phyloP scores from a whole-genome alignment of 1,140 invertebrate species.

The Kradibia gibbosae region DNA sequence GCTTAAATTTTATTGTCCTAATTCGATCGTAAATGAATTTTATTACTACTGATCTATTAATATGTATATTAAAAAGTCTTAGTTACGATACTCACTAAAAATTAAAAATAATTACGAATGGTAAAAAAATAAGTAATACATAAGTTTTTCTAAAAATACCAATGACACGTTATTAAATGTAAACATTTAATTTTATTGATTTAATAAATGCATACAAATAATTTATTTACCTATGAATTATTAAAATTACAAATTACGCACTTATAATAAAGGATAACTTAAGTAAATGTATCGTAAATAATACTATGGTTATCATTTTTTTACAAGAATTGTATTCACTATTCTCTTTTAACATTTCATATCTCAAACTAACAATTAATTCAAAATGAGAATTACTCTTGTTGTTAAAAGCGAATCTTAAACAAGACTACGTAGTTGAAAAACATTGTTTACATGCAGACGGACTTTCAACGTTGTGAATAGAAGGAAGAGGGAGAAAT shows the following conservation, averaged over 20 bases:
- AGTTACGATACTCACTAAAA: background rate
- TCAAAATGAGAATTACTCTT: background rate
- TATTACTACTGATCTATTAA: background rate
- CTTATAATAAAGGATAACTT: background rate
- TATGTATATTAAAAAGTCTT: background rate
- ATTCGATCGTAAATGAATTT: background rate
- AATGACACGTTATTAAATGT: background rate
- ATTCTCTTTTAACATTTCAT: background rate
- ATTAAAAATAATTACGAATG: background rate
- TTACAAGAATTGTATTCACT: background rate
- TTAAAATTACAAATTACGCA: background rate
- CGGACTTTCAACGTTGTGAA: background rate
- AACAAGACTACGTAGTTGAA: background rate
- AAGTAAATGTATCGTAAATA: background rate
- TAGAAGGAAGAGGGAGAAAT: background rate
- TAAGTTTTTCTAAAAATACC: background rate
- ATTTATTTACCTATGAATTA: background rate
- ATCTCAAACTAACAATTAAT: background rate
- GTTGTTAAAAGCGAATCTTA: background rate
- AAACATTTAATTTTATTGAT: background rate
- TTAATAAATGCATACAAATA: no score
- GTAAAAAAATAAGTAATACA: slow-evolving; percentile 6
- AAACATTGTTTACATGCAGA: background rate
- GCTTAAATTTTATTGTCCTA: background rate
- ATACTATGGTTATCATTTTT: background rate